These are phyloP conservation scores for Tridacna gigas DNA, from an alignment of 2,888 invertebrate genomes.

Conservation along the genomic window DNA sequence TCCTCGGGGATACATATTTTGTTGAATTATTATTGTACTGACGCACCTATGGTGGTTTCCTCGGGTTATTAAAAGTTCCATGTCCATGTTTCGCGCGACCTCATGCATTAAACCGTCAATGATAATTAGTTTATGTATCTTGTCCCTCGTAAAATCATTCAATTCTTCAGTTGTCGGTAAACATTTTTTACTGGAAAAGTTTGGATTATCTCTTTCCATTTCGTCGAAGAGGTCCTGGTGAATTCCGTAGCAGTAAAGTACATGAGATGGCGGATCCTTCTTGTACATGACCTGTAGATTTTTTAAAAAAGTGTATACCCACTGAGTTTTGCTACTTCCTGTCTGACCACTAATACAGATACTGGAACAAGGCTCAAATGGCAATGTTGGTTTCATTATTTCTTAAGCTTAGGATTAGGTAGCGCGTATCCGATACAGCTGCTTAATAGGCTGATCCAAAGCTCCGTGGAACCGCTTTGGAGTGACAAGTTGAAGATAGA, in stretches of 20 bases:
- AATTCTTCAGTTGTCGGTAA: constrained; percentile 29
- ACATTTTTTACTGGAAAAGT: constrained; percentile 33
- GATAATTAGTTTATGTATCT: constrained; percentile 34
- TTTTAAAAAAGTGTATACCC: constrained; percentile 42
- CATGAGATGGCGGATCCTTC: constrained; percentile 25
- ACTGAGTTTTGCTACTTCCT: constrained; percentile 52
- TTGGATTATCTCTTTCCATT: constrained; percentile 39
- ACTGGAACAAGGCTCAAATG: constrained; percentile 59
- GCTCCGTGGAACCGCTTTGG: constrained; percentile 34
- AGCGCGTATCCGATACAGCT: constrained; percentile 44
- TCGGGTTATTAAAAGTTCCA: constrained; percentile 44
- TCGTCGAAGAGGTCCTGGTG: constrained; percentile 46
- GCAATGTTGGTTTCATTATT: constrained; percentile 54
- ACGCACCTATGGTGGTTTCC: constrained; percentile 42
- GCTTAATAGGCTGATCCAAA: constrained; percentile 46
- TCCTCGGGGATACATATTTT: constrained; percentile 23
- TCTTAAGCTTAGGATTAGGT: constrained; percentile 47
- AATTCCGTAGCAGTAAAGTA: constrained; percentile 50
- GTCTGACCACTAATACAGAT: constrained; percentile 50
- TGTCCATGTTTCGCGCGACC: constrained; percentile 26
- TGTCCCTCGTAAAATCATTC: constrained; percentile 37
- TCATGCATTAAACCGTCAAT: constrained; percentile 44
- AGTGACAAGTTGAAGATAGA: constrained; percentile 48
- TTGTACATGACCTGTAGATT: constrained; percentile 47
- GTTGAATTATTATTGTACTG: constrained; percentile 18